Evolutionary conservation across 2,113 vertebrate species (phyloP).

Genomic region (Narcine bancroftii): DNA sequence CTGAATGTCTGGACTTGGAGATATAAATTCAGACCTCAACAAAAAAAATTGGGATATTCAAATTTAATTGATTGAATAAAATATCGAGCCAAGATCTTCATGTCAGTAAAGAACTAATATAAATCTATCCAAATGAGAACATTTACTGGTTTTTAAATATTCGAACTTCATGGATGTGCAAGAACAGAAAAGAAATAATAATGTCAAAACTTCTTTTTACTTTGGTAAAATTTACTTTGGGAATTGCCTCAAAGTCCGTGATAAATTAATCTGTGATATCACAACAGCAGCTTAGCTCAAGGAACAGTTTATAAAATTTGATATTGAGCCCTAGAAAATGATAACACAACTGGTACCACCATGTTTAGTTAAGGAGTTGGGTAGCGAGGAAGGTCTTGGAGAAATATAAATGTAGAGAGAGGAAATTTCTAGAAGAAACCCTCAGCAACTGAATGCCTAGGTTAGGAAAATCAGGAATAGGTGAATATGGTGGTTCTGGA

Average conservation of each 20-base stretch:
- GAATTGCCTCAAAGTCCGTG: not conserved
- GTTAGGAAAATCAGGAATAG: too few relatives aligned
- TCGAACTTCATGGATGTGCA: not conserved
- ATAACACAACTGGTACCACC: not conserved
- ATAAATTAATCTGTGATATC: not conserved
- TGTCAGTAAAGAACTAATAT: not conserved
- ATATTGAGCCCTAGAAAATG: not conserved
- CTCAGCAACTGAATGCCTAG: too few relatives aligned
- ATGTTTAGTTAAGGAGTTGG: not conserved
- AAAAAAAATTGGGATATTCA: too few relatives aligned
- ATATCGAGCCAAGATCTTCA: too few relatives aligned
- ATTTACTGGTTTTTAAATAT: not conserved
- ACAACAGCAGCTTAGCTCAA: not conserved
- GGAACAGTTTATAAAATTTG: not conserved
- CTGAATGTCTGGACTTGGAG: too few relatives aligned
- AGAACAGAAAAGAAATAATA: not conserved
- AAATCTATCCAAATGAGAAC: not conserved
- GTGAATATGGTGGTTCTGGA: too few relatives aligned
- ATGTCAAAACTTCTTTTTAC: constrained; percentile 5
- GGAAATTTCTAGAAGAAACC: too few relatives aligned
- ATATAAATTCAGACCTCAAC: too few relatives aligned
- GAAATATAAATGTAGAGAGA: too few relatives aligned
- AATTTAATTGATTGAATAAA: too few relatives aligned
- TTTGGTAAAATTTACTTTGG: not conserved
- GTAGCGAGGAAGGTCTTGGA: too few relatives aligned